Evolutionary conservation across 2,888 invertebrate genomes (phyloP), one percentile per base, ranked within the genome.

Genomic region (Drosophila kambysellisi): DNA sequence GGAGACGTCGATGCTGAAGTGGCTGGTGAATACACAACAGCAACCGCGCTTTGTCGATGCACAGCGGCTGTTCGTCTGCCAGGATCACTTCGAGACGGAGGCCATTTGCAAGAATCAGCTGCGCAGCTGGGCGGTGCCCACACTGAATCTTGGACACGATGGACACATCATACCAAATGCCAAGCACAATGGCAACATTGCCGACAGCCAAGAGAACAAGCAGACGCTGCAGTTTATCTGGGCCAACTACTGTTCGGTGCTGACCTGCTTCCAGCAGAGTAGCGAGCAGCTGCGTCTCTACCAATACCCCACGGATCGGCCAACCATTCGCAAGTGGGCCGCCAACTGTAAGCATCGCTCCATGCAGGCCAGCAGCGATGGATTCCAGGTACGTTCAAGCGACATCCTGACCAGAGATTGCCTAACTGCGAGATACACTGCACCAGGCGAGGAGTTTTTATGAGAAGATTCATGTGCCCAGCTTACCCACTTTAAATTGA

Each of bases 81-180:
- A 76, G 33, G 60, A 73, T 5, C 91, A 91, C 60, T 91, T 91
- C 56, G 91, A 88, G 54, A n/a, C 71, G 0, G 70, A 88, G 9
- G 88, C 90, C 29, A 72, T 83, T 35, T 76, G 74, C 30, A 75
- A 78, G 25, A 78, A 74, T 32, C 84, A 90, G 35, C 66, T 90
- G 2, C 76, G 82, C 6, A 77, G 82, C 33, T 92, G 91, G 80
- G 90, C 91, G 0, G 68, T 91, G 57, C 92, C 91, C 6, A 92
- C 91, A 0, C n/a, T 90, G 9, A 73, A 80, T 17, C 70, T 91
- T 7, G 91, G 89, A 0, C 91, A 92, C 50, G 67, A 75, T 5
- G 83, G 76, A 0, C 61, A 81, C 20, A 60, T 90, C 7, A 83
- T 89, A 29, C 81, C 82, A 4, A 92, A 91, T 76, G 79, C 83